phyloP scores from a whole-genome alignment of 1,140 invertebrate genomes.

The Calephelis virginiensis region DNA sequence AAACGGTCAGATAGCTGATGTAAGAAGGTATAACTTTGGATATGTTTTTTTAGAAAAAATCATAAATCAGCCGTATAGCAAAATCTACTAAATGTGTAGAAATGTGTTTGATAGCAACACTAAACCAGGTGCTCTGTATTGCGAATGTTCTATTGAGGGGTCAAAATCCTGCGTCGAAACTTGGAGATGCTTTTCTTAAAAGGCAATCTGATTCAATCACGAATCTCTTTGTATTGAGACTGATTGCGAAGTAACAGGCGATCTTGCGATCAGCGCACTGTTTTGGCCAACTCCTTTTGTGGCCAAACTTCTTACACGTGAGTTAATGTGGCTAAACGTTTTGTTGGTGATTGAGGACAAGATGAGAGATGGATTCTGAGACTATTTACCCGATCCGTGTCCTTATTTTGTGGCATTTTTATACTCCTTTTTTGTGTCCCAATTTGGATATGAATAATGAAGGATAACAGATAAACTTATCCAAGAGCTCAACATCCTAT shows the following conservation, averaged over 20 bases:
- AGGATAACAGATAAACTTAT: too few relatives aligned
- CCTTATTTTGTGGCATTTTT: too few relatives aligned
- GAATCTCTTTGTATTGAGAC: slow-evolving; percentile 39
- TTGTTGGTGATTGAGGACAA: neutral
- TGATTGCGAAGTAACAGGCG: slow-evolving; percentile 42
- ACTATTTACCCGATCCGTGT: too few relatives aligned
- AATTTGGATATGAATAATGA: too few relatives aligned
- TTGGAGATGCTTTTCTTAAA: slow-evolving; percentile 32
- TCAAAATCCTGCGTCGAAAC: slow-evolving; percentile 29
- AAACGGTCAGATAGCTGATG: too few relatives aligned
- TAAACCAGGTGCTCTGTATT: slow-evolving; percentile 29
- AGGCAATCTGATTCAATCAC: slow-evolving; percentile 36
- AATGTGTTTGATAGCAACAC: neutral
- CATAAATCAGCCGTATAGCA: neutral
- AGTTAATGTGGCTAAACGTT: neutral
- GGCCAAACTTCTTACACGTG: slow-evolving; percentile 27
- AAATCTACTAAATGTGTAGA: neutral
- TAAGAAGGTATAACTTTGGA: too few relatives aligned
- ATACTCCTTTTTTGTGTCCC: too few relatives aligned
- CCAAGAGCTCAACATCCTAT: too few relatives aligned
- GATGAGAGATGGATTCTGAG: neutral
- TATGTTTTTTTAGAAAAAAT: neutral
- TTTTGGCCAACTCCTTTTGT: slow-evolving; percentile 42
- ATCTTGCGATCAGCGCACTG: slow-evolving; percentile 33
- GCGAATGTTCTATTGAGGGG: slow-evolving; percentile 27